A percentile compares a stretch with the other conserved stretches of the same genome.
Evolutionary conservation across 2,888 invertebrate genomes (phyloP).

Genomic region (Megalurothrips usitatus): DNA sequence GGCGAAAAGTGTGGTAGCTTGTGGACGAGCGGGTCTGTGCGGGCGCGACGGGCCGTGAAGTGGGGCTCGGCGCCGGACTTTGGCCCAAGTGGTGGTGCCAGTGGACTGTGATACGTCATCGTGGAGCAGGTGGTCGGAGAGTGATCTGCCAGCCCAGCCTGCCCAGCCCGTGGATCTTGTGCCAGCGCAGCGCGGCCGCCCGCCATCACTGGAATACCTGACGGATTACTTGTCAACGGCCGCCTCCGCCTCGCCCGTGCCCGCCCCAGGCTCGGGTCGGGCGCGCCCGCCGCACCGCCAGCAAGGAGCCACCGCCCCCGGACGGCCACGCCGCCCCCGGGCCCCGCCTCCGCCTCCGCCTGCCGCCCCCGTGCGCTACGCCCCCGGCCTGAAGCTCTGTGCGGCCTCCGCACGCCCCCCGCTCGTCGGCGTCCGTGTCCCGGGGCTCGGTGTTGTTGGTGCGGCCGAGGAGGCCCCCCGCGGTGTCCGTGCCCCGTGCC

Average conservation of each 20-base stretch:
- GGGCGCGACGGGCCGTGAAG: no score
- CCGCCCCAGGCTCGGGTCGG: slow-evolving; percentile 40
- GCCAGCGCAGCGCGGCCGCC: background rate
- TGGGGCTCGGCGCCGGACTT: background rate
- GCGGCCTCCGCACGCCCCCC: no score
- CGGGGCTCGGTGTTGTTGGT: no score
- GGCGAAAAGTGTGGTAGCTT: no score
- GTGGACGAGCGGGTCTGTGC: no score
- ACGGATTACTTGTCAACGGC: slow-evolving; percentile 12
- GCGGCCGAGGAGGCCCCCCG: slow-evolving; percentile 34
- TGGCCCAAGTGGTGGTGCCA: background rate
- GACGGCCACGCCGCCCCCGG: slow-evolving; percentile 35
- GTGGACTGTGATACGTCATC: background rate
- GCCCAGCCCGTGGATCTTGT: background rate
- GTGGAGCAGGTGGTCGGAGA: slow-evolving; percentile 10
- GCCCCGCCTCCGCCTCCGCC: slow-evolving; percentile 31
- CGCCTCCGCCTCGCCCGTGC: slow-evolving; percentile 43
- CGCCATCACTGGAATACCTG: background rate
- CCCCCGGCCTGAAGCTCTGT: no score
- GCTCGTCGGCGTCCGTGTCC: no score
- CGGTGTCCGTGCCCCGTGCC: background rate
- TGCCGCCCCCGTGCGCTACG: background rate
- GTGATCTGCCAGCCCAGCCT: background rate
- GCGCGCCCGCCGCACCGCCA: slow-evolving; percentile 45
- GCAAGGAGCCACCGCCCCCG: slow-evolving; percentile 40